Base-by-base conservation (phyloP, 2,888 invertebrate species). In the Pediacus dermestoides region DNA sequence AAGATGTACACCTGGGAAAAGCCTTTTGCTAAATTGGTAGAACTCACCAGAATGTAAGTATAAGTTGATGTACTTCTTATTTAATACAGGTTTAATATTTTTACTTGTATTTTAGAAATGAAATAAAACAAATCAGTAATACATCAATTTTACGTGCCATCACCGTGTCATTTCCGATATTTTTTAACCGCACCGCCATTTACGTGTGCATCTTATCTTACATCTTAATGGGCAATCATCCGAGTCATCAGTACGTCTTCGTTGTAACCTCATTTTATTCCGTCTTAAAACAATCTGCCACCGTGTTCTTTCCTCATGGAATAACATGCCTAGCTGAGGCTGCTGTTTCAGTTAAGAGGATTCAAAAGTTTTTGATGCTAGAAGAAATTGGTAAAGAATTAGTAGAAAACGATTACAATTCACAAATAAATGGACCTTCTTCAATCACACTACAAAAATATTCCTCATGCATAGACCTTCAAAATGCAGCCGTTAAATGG, bases 261-360 rank as follows among this genome's bases (percentile, higher is more conserved):
- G 85, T 91, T 36, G 77, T 89, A 34, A 85, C 89, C 8, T 85
- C 91, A 4, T 85, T 91, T 65, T 91, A 88, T 70, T 91, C 90
- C 57, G 84, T 88, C 34, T 70, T 92, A 39, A 76, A 89, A 15
- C 82, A 87, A 56, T 82, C 85, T 7, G 87, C 91, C 84, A 88
- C 88, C 0, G 82, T 91, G n/a, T 90, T 87, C 71, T 86, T 92
- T 53, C 91, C 92, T 0, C 85, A 85, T 72, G 85, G 81, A 32
- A 80, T 89, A 46, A 80, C 85, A 2, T 81, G 82, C 68, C 74
- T 83, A 27, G 84, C 87, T 0, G 89, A 90, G 70, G 81, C 81
- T 0, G 67, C 76, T 13, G 83, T 89, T 35, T 83, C 86, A 4
- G 77, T 85, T 37, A 75, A 74, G 42, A 74, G 89, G 37, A 69